phyloP scores from a whole-genome alignment of 1,140 invertebrate species.

The Euwallacea similis region DNA sequence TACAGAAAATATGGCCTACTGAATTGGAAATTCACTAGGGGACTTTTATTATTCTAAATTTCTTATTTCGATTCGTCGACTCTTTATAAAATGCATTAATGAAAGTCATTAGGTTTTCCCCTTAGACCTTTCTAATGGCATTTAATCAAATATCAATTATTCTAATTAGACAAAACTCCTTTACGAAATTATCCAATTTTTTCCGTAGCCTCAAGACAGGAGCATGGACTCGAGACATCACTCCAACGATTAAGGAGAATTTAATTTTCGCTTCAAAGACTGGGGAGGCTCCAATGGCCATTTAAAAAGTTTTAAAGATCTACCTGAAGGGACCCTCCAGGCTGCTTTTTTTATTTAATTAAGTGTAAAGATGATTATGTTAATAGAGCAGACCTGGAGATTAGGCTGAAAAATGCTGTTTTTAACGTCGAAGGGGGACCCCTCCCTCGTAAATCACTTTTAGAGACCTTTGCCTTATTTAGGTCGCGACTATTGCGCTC shows the following conservation, averaged over 20 bases:
- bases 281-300: not conserved
- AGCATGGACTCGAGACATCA: too few species aligned
- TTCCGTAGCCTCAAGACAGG: not conserved
- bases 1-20: too few species aligned
- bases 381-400: slow-evolving; percentile 25
- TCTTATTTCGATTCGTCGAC: too few species aligned
- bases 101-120: too few species aligned
- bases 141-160: not conserved
- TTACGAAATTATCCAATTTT: slow-evolving; percentile 14
- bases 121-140: not conserved
- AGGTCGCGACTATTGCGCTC: not conserved
- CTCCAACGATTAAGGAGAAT: not conserved
- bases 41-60: too few species aligned
- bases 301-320: slow-evolving; percentile 20
- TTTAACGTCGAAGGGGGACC: too few species aligned
- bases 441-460: too few species aligned
- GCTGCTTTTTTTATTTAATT: slow-evolving; percentile 26
- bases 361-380: slow-evolving; percentile 33
- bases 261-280: slow-evolving; percentile 19
- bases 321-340: slow-evolving; percentile 21
- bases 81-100: too few species aligned
- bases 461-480: too few species aligned
- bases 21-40: too few species aligned
- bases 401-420: slow-evolving; percentile 7
- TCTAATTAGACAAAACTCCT: slow-evolving; percentile 1